A percentile compares a stretch with the other conserved stretches of the same genome.
phyloP scores from a whole-genome alignment of 1,140 invertebrate species.

The Saccostrea cuccullata region DNA sequence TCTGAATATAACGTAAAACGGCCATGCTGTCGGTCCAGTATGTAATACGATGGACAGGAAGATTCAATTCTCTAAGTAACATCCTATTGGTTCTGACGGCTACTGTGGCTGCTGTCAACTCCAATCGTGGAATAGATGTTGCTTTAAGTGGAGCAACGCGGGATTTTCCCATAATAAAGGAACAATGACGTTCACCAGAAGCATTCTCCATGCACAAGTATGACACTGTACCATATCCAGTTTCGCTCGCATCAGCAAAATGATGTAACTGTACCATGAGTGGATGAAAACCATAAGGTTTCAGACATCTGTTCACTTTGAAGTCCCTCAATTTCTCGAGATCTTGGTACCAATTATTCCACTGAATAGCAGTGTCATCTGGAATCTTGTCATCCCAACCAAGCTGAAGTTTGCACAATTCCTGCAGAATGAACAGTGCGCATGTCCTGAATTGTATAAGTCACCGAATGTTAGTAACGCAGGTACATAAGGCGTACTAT shows the following conservation, averaged over 20 bases:
- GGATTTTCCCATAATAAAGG: no score
- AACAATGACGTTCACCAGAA: no score
- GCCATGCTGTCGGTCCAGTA: no score
- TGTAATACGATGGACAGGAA: neutral
- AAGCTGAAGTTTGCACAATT: neutral
- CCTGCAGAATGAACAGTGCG: neutral
- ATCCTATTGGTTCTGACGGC: slow-evolving; percentile 58
- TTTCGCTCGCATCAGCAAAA: no score
- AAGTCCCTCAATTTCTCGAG: slow-evolving; percentile 34
- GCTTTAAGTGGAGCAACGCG: no score
- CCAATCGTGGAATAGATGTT: no score
- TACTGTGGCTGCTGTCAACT: slow-evolving; percentile 78
- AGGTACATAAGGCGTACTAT: slow-evolving; percentile 14
- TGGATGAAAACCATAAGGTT: slow-evolving; percentile 40
- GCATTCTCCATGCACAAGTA: no score
- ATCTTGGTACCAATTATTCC: slow-evolving; percentile 31
- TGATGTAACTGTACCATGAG: neutral
- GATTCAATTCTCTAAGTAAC: slow-evolving; percentile 45
- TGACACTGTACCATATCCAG: no score
- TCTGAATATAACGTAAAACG: no score
- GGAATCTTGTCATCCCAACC: slow-evolving; percentile 39
- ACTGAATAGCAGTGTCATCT: slow-evolving; percentile 1
- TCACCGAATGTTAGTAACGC: neutral
- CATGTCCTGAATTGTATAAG: neutral
- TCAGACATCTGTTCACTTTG: slow-evolving; percentile 39